Evolutionary conservation across 2,113 vertebrate species (phyloP), one percentile per base, ranked within the genome.

Genomic region (Scopus umbretta): DNA sequence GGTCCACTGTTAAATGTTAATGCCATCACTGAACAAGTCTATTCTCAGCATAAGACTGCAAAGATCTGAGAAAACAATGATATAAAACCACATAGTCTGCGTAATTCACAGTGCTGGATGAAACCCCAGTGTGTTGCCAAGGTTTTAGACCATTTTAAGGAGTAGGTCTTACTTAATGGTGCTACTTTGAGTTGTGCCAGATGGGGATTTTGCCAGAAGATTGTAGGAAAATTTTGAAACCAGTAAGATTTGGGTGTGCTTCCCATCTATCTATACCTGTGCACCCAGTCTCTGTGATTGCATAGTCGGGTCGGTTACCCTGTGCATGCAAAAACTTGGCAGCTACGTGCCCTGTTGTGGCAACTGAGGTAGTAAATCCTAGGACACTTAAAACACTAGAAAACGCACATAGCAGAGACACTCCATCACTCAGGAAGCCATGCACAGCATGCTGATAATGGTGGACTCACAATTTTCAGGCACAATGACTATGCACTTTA

Each of bases 401-500:
- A 88, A 86, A 72, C 25, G 20, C 29, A 62, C 10, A 5, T 2
- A 40, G 32, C 13, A 45, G 47, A 75, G 52, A 82, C 90, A 50
- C 13, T 42, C 13, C 13, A 22, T 29, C 26, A 8, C 17, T 72
- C 17, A 43, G n/a, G n/a, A 81, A 52, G 13, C 11, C 16, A 29
- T 17, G 25, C 19, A 29, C 0, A 1, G 25, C 1, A 3, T 20
- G 4, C 19, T 47, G 59, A 6, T 61, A 21, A 34, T 1, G 2
- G 10, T 45, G 3, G 22, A 22, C 32, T 66, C 74, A 6, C 3
- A 26, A 12, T 62, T 86, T 82, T 43, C 19, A 50, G 17, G 2
- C 13, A 32, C 42, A n/a, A 49, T 19, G 38, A 17, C 9, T 36
- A 8, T n/a, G 42, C 4, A 34, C 2, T 20, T 47, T 47, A 47